Conservation (phyloP, 2,888 invertebrate species). For the Amiota minor region DNA sequence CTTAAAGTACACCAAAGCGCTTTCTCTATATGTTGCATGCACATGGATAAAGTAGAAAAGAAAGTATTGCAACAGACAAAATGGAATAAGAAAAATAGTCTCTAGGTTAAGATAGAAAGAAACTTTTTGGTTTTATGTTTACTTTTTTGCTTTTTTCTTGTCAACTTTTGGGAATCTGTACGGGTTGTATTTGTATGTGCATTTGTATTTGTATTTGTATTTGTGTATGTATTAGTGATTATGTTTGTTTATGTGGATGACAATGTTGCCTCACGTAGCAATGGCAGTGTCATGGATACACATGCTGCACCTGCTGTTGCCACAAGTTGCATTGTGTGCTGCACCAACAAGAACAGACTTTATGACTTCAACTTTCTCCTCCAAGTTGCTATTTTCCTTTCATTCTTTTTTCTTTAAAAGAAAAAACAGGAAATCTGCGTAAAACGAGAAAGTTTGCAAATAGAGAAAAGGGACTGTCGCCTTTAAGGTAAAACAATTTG, state of each 20-base stretch:
- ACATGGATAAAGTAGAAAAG: too few relatives aligned
- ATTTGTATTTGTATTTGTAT: not conserved
- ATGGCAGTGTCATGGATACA: slow-evolving; percentile 11
- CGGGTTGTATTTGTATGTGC: not conserved
- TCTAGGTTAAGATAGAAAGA: slow-evolving; percentile 6
- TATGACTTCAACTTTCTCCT: slow-evolving; percentile 21
- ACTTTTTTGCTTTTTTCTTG: not conserved
- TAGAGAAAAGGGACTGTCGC: not conserved
- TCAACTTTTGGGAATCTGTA: too few relatives aligned
- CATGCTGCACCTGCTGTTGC: slow-evolving; percentile 15
- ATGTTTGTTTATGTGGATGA: slow-evolving; percentile 3
- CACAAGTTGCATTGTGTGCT: not conserved
- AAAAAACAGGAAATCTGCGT: not conserved
- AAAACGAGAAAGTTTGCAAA: not conserved
- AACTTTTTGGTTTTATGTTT: not conserved
- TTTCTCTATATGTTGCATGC: too few relatives aligned
- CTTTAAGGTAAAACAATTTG: too few relatives aligned
- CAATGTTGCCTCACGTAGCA: slow-evolving; percentile 12
- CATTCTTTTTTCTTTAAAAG: not conserved
- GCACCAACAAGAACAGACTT: not conserved
- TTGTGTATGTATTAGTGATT: not conserved
- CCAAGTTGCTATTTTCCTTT: not conserved
- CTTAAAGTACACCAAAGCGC: slow-evolving; percentile 10
- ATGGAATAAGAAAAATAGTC: slow-evolving; percentile 2
- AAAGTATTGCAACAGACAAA: not conserved